phyloP scores from a whole-genome alignment of 35 echinoderm and acorn worm species.

The Apostichopus californicus region DNA sequence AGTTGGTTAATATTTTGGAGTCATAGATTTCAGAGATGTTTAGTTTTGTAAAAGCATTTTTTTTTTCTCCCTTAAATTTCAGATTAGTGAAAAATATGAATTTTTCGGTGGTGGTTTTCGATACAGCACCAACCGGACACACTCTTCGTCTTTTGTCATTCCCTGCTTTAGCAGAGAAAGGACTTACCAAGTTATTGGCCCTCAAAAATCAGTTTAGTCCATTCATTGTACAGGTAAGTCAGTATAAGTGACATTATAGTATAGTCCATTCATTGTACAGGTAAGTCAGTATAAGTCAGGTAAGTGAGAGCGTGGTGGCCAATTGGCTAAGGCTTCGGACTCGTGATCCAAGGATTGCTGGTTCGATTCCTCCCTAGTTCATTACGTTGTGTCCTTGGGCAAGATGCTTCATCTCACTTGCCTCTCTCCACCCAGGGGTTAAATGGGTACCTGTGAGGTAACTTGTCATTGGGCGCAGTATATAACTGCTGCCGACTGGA shows the following conservation, averaged over 20 bases:
- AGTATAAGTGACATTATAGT: conserved; percentile 11
- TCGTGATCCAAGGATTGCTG: background rate
- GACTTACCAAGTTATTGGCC: conserved; percentile 79
- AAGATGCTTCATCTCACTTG: no score
- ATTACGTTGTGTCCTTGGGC: no score
- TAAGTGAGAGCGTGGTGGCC: no score
- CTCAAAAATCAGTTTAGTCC: conserved; percentile 94
- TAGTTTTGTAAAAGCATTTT: no score
- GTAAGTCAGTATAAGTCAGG: conserved; percentile 17
- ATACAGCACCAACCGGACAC: conserved; percentile 95
- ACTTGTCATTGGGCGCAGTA: no score
- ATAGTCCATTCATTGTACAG: conserved; percentile 94
- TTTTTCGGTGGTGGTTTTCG: conserved; percentile 83
- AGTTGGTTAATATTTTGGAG: no score
- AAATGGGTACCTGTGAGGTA: no score
- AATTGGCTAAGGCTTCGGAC: no score
- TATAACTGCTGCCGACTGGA: no score
- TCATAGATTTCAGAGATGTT: no score
- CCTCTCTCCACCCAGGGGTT: no score
- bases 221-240: conserved; percentile 58
- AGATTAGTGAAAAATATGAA: conserved; percentile 96
- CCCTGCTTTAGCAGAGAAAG: conserved; percentile 87
- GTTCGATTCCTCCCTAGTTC: background rate
- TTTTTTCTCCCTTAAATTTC: background rate
- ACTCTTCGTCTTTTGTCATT: conserved; percentile 91